These are phyloP conservation scores for Malacoraja senta DNA, from an alignment of 2,797 vertebrate species.

Conservation along the genomic window DNA sequence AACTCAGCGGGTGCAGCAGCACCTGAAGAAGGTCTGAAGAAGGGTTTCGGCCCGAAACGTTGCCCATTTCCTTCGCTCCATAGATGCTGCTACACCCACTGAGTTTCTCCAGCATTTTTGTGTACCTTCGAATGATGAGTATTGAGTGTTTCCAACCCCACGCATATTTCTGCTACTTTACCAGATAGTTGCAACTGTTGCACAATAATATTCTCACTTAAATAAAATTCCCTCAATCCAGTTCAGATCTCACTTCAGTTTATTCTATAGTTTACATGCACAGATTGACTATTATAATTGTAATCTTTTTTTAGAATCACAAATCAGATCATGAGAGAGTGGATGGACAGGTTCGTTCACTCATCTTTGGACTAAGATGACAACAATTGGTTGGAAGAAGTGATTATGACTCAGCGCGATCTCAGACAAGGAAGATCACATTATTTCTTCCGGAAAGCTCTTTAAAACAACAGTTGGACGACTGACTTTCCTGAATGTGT, in stretches of 20 bases:
- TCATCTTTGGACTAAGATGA: not conserved
- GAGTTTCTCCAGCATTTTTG: too few species aligned
- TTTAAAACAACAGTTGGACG: not conserved
- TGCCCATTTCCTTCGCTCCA: too few species aligned
- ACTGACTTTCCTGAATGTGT: not conserved
- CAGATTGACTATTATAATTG: not conserved
- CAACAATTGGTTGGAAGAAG: not conserved
- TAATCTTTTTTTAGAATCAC: not conserved
- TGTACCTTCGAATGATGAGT: not conserved
- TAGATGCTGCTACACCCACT: too few species aligned
- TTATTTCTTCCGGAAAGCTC: conserved; percentile 3
- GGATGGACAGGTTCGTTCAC: not conserved
- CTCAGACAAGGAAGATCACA: not conserved
- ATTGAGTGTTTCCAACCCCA: not conserved
- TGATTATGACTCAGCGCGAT: not conserved
- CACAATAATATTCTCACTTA: not conserved
- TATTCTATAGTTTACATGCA: not conserved
- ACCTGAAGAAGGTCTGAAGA: too few species aligned
- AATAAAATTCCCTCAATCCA: not conserved
- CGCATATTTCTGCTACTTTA: not conserved
- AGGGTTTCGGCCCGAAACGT: too few species aligned
- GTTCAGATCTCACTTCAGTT: not conserved
- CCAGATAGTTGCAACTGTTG: not conserved
- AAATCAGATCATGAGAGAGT: not conserved
- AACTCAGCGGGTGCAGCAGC: too few species aligned